Evolutionary conservation across 2,888 invertebrate genomes (phyloP).

Genomic region (Drosophila helvetica): DNA sequence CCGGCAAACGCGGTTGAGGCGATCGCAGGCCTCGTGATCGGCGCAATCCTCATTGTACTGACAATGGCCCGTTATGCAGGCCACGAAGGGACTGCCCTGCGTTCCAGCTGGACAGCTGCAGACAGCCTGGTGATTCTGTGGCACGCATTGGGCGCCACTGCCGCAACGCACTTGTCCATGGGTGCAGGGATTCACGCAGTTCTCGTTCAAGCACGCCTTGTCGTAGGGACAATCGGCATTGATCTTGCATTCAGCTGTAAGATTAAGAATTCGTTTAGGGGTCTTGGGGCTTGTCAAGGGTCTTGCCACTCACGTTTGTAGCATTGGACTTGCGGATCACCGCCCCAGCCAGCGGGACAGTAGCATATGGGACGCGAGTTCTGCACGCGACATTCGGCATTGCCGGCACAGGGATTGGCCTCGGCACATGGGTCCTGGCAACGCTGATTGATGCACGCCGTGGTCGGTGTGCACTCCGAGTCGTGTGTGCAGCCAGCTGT

Average conservation of each 20-base stretch:
- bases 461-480: conserved; percentile 89
- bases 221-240: conserved; percentile 93
- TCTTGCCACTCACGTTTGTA: conserved; percentile 90
- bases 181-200: conserved; percentile 92
- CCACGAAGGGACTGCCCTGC: conserved; percentile 91
- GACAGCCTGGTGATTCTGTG: conserved; percentile 90
- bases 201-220: conserved; percentile 90
- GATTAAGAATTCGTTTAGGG: not conserved
- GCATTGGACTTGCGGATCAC: conserved; percentile 93
- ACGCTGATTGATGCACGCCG: conserved; percentile 91
- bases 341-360: conserved; percentile 93
- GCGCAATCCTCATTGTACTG: conserved; percentile 96
- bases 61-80: conserved; percentile 92
- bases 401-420: conserved; percentile 91
- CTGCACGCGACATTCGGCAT: conserved; percentile 91
- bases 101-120: conserved; percentile 94
- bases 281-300: not conserved
- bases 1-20: conserved; percentile 92
- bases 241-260: conserved; percentile 90
- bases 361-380: conserved; percentile 92
- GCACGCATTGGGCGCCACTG: conserved; percentile 90
- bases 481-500: conserved; percentile 89
- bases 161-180: conserved; percentile 89
- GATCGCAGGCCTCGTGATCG: conserved; percentile 92
- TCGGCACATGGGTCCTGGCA: conserved; percentile 93